Evolutionary conservation across 2,113 vertebrate genomes (phyloP), one percentile per base, ranked within the genome.

Genomic region (Sapayoa aenigma): DNA sequence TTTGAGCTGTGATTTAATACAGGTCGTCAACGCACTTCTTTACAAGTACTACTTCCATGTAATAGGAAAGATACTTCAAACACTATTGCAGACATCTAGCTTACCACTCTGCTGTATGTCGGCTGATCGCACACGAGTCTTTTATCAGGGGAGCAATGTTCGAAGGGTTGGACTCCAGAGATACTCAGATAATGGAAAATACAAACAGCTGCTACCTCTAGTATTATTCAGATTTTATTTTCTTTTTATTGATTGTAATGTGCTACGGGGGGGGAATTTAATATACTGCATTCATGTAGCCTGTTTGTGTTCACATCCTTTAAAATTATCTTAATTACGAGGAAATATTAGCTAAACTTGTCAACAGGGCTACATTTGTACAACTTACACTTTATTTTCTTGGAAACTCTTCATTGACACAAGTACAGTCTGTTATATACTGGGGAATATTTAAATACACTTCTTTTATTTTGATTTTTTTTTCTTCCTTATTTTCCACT

Each of bases 171-270:
- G 96, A 97, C 97, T 97, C 97, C 96, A 96, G 96, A 97, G 94
- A 97, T 95, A 96, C 95, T 97, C 75, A 42, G 93, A 96, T 97
- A 97, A 96, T 96, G 85, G 97, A 97, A 97, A 98, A 98, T 98
- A 97, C 97, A 98, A 99, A 99, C 98, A 97, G 98, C 99, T 99
- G 99, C 99, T 99, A 99, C 99, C 99, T 99, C 99, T 98, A 98
- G 98, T 98, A 97, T 98, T 98, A 97, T 97, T 98, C 97, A 98
- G 97, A 98, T 97, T 98, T 97, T 98, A 97, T 98, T 98, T 98
- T 98, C 96, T 97, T 97, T 75, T 94, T 96, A 95, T 96, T 95
- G 97, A 97, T 97, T 97, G 96, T 97, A 97, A 97, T 66, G 92
- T 96, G 94, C 97, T 97, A 96, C 65, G 35, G 74, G 90, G 95